Conservation (phyloP, 2,797 vertebrate genomes). For the Pitangus sulphuratus region DNA sequence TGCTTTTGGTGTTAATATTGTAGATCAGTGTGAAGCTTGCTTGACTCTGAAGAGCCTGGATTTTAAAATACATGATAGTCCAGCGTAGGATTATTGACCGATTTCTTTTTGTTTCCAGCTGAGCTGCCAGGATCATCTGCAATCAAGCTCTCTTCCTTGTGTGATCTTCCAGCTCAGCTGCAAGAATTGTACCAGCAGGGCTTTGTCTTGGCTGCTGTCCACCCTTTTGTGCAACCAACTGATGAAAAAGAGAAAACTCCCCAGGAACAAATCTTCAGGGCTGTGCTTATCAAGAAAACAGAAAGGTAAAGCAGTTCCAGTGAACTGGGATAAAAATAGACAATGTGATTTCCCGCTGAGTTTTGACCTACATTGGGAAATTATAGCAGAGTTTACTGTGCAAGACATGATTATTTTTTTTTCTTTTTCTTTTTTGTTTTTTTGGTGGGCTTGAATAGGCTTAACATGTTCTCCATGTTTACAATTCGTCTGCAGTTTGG, state of each 20-base stretch:
- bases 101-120: conserved; percentile 65
- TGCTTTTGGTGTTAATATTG: neutral
- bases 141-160: conserved; percentile 88
- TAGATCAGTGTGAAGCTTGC: neutral
- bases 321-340: conserved; percentile 69
- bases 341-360: conserved; percentile 63
- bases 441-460: conserved; percentile 14
- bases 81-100: conserved; percentile 35
- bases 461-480: conserved; percentile 60
- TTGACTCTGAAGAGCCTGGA: conserved; percentile 23
- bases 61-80: conserved; percentile 24
- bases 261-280: conserved; percentile 92
- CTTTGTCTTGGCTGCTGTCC: conserved; percentile 88
- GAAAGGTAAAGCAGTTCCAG: conserved; percentile 84
- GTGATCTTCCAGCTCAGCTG: conserved; percentile 90
- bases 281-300: conserved; percentile 90
- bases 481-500: conserved; percentile 61
- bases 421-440: neutral
- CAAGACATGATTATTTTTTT: neutral
- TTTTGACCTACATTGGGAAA: conserved; percentile 71
- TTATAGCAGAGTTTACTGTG: conserved; percentile 60
- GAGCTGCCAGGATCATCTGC: conserved; percentile 88
- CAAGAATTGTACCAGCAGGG: conserved; percentile 95
- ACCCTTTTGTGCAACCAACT: conserved; percentile 92
- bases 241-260: conserved; percentile 83